Percentiles rank a stretch among this genome's conserved stretches.
Evolutionary conservation across 2,113 vertebrate species (phyloP).

Genomic region (Climacteris rufus): DNA sequence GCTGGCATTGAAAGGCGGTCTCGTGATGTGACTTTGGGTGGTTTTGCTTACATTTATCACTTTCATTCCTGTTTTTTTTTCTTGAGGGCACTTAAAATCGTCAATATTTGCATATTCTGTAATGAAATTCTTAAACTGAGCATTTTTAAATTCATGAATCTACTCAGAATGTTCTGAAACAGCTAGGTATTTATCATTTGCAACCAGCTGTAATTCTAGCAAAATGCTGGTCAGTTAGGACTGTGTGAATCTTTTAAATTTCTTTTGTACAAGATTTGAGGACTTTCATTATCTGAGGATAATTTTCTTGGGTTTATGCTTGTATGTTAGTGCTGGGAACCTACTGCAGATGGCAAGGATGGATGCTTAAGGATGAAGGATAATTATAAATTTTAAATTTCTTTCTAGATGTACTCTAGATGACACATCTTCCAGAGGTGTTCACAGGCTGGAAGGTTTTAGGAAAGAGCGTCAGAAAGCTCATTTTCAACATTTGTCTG

Average conservation of each 20-base stretch:
- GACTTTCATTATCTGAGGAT: neutral
- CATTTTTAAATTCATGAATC: neutral
- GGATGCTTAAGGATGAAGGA: neutral
- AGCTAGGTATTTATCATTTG: neutral
- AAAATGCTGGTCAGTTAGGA: neutral
- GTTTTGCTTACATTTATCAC: slow-evolving; percentile 50
- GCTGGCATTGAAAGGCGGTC: slow-evolving; percentile 19
- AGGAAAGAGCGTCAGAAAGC: neutral
- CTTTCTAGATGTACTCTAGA: neutral
- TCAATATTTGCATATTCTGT: slow-evolving; percentile 47
- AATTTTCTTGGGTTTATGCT: neutral
- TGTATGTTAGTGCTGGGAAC: neutral
- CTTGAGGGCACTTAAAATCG: neutral
- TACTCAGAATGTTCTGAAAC: neutral
- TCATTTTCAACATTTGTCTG: neutral
- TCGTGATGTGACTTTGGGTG: slow-evolving; percentile 41
- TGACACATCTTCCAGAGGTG: neutral
- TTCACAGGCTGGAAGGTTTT: neutral
- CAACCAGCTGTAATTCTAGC: neutral
- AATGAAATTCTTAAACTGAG: neutral
- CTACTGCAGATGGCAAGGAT: neutral
- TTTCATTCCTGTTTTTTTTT: neutral
- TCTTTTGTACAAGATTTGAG: neutral
- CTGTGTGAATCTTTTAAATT: neutral
- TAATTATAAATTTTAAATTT: neutral